These are phyloP conservation scores for Atherinomorus stipes DNA, from an alignment of 2,113 vertebrate species.

Conservation along the genomic window DNA sequence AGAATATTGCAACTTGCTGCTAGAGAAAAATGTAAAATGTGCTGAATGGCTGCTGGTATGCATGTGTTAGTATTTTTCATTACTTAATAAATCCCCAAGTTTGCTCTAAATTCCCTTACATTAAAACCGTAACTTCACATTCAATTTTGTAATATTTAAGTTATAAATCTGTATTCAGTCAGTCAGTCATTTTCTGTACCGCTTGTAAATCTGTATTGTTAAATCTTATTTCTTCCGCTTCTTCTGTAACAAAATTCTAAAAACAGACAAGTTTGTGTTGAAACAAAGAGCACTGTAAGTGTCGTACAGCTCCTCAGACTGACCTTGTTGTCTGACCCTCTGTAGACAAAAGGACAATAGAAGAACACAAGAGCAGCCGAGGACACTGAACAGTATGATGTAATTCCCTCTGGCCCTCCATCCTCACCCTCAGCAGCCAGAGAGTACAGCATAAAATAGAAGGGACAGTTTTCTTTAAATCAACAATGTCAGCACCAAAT, in stretches of 20 bases:
- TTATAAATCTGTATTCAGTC: conserved; percentile 27
- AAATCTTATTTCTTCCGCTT: conserved; percentile 4
- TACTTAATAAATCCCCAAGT: conserved; percentile 11
- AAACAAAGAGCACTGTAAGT: conserved; percentile 20
- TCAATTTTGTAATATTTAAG: conserved; percentile 20
- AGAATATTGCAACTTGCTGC: conserved; percentile 14
- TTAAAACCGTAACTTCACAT: conserved; percentile 12
- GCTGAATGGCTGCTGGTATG: not conserved
- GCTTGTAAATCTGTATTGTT: conserved; percentile 30
- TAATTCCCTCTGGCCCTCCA: conserved; percentile 20
- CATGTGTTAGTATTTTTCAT: not conserved
- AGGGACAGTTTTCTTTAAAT: not conserved
- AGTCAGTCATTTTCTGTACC: too few relatives aligned
- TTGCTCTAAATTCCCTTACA: conserved; percentile 10
- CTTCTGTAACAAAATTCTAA: conserved; percentile 8
- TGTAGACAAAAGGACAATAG: conserved; percentile 54
- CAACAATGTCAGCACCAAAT: not conserved
- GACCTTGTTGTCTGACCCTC: conserved; percentile 44
- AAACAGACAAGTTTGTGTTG: conserved; percentile 16
- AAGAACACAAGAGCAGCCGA: conserved; percentile 17
- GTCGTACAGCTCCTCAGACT: conserved; percentile 15
- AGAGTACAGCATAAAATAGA: not conserved
- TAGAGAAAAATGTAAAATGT: conserved; percentile 23
- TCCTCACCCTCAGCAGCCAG: conserved; percentile 6
- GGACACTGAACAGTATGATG: conserved; percentile 20